Evolutionary conservation across 2,797 vertebrate genomes (phyloP).

Genomic region (Caiman crocodilus): DNA sequence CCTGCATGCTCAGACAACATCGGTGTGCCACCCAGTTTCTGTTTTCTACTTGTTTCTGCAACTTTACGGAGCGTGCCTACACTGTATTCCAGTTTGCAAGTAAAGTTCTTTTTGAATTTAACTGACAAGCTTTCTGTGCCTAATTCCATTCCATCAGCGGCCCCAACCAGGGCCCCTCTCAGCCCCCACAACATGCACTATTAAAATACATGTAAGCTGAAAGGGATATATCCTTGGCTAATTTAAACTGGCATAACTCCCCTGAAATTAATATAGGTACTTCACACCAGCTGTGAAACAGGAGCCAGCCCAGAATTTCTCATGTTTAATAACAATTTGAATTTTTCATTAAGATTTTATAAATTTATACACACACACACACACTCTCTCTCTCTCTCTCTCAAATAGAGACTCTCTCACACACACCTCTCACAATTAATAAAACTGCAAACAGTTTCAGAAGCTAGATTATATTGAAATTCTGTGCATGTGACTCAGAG

Average conservation of each 20-base stretch:
- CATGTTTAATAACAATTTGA: neutral
- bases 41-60: too few relatives aligned
- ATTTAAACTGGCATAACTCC: neutral
- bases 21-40: too few relatives aligned
- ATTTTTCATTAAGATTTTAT: slow-evolving; percentile 9
- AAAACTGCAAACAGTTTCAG: neutral
- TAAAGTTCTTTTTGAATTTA: too few relatives aligned
- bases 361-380: neutral
- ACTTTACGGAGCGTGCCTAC: too few relatives aligned
- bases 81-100: too few relatives aligned
- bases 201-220: neutral
- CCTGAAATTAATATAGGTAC: neutral
- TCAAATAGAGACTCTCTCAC: too few relatives aligned
- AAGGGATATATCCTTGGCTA: neutral
- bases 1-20: too few relatives aligned
- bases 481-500: neutral
- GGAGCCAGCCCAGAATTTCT: neutral
- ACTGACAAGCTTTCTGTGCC: too few relatives aligned
- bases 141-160: too few relatives aligned
- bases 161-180: too few relatives aligned
- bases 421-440: neutral
- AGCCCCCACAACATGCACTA: neutral
- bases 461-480: slow-evolving; percentile 16
- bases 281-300: neutral
- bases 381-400: neutral